These are phyloP conservation scores for Notodonta dromedarius DNA, from an alignment of 2,888 invertebrate genomes.

Conservation along the genomic window DNA sequence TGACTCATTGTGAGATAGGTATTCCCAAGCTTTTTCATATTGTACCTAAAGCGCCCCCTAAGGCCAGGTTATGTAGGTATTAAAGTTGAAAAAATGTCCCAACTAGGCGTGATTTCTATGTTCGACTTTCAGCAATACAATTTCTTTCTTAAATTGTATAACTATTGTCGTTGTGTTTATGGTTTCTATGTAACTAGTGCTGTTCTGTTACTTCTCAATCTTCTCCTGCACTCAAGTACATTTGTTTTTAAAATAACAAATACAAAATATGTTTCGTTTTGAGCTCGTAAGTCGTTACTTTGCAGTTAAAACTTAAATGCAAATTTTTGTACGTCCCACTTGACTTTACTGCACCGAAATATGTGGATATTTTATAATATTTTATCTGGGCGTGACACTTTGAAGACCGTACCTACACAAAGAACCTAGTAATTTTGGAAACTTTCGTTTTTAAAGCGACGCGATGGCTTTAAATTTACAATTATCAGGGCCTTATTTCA, in stretches of 20 bases:
- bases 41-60: too few relatives aligned
- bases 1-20: slow-evolving; percentile 6
- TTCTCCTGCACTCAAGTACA: too few relatives aligned
- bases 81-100: too few relatives aligned
- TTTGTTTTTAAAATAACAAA: too few relatives aligned
- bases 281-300: not conserved
- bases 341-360: not conserved
- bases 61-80: too few relatives aligned
- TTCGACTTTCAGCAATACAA: too few relatives aligned
- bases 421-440: slow-evolving; percentile 57
- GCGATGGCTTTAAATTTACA: slow-evolving; percentile 48
- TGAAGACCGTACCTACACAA: slow-evolving; percentile 21
- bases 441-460: slow-evolving; percentile 42
- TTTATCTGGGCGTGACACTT: slow-evolving; percentile 24
- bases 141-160: too few relatives aligned
- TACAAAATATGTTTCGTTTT: not conserved
- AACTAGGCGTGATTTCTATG: too few relatives aligned
- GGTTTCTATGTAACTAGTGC: too few relatives aligned
- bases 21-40: too few relatives aligned
- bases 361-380: not conserved
- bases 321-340: not conserved
- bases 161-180: too few relatives aligned
- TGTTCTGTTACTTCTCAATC: too few relatives aligned
- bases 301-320: not conserved
- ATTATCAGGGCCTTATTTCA: slow-evolving; percentile 59